These are phyloP conservation scores for Sminthurinus aureus DNA, from an alignment of 2,888 invertebrate genomes.

Conservation along the genomic window DNA sequence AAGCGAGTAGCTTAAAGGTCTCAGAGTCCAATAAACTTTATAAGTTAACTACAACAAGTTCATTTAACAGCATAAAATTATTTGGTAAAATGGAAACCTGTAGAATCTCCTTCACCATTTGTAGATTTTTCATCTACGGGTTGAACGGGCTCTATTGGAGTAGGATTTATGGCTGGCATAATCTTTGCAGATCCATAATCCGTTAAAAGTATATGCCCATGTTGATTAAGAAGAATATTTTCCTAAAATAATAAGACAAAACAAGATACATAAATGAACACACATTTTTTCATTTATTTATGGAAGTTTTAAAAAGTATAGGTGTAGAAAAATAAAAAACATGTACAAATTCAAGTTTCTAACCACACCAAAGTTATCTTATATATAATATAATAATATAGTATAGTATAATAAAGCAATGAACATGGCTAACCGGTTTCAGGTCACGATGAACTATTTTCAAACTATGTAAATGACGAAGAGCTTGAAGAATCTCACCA, in stretches of 20 bases:
- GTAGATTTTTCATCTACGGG: not conserved
- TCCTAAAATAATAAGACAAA: constrained; percentile 66
- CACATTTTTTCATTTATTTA: too few species aligned
- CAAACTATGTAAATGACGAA: constrained; percentile 88
- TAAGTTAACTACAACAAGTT: too few species aligned
- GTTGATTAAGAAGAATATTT: constrained; percentile 93
- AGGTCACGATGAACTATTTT: constrained; percentile 83
- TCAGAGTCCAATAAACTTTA: too few species aligned
- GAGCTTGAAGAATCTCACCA: constrained; percentile 89
- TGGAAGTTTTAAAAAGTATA: too few species aligned
- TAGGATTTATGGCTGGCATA: constrained; percentile 62
- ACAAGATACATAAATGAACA: too few species aligned
- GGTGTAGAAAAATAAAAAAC: constrained; percentile 90
- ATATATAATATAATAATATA: not conserved
- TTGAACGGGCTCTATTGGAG: constrained; percentile 3
- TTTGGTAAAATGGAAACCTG: too few species aligned
- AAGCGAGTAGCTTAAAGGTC: too few species aligned
- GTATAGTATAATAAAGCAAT: not conserved
- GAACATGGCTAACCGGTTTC: constrained; percentile 27
- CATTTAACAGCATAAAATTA: too few species aligned
- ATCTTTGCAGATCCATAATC: constrained; percentile 98
- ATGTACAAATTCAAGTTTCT: not conserved
- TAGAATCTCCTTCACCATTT: not conserved
- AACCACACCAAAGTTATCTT: too few species aligned
- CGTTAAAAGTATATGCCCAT: constrained; percentile 95